Percentiles rank a stretch among this genome's conserved stretches.
Evolutionary conservation across 1,140 invertebrate species (phyloP).

Genomic region (Leucophenga varia): DNA sequence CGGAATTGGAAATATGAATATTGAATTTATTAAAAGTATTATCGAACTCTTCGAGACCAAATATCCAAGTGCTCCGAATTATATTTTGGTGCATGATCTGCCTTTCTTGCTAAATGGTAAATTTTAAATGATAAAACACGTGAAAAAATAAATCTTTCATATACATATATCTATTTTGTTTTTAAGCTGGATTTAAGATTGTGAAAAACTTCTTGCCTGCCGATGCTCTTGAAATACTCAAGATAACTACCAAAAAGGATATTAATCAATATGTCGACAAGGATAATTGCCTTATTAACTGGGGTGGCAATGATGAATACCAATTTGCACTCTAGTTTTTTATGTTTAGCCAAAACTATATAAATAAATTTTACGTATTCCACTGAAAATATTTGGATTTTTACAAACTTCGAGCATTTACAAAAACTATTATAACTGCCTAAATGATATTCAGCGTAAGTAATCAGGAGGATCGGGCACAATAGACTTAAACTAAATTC

Average conservation of each 20-base stretch:
- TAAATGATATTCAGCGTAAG: too few relatives aligned
- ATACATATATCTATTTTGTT: slow-evolving; percentile 23
- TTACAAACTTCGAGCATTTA: too few relatives aligned
- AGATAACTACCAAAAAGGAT: slow-evolving; percentile 76
- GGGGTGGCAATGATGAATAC: slow-evolving; percentile 84
- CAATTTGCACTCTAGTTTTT: too few relatives aligned
- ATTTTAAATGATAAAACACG: too few relatives aligned
- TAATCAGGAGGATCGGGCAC: too few relatives aligned
- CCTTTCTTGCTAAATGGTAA: slow-evolving; percentile 90
- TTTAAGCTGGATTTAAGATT: slow-evolving; percentile 85
- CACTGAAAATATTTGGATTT: too few relatives aligned
- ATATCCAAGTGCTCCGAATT: slow-evolving; percentile 86
- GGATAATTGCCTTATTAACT: slow-evolving; percentile 73
- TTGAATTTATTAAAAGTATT: slow-evolving; percentile 80
- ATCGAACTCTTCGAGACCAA: slow-evolving; percentile 78
- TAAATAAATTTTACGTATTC: too few relatives aligned
- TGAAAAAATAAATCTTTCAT: too few relatives aligned
- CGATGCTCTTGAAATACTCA: slow-evolving; percentile 85
- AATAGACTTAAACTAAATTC: too few relatives aligned
- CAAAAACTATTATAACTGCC: too few relatives aligned
- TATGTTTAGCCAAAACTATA: too few relatives aligned
- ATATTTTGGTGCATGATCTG: slow-evolving; percentile 91
- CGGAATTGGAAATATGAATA: slow-evolving; percentile 85
- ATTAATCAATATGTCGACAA: slow-evolving; percentile 75
- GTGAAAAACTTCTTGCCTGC: slow-evolving; percentile 85